These are phyloP conservation scores for Recurvirostra avosetta DNA, from an alignment of 2,113 vertebrate genomes.

Conservation along the genomic window DNA sequence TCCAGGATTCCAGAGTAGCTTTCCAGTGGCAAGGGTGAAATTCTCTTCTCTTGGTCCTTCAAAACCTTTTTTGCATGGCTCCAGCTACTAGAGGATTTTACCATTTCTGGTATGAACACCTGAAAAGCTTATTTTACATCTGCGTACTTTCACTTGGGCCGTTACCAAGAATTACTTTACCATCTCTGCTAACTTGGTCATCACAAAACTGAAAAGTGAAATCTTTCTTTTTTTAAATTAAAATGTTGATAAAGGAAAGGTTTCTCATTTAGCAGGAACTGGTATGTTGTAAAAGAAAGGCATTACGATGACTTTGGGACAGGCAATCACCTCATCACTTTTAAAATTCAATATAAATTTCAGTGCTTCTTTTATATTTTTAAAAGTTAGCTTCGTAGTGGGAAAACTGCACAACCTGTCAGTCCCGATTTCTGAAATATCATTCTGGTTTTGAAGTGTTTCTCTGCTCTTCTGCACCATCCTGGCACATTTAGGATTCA, in stretches of 20 bases:
- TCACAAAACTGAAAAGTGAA: background rate
- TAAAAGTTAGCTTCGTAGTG: background rate
- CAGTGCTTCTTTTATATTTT: background rate
- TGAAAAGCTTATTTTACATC: background rate
- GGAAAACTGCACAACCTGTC: background rate
- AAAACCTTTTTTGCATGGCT: background rate
- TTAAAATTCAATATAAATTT: background rate
- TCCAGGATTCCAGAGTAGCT: background rate
- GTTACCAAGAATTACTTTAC: background rate
- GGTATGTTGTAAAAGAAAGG: background rate
- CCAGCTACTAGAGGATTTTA: background rate
- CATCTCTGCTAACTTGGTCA: background rate
- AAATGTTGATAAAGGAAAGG: background rate
- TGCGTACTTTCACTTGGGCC: background rate
- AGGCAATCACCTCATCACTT: background rate
- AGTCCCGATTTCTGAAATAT: background rate
- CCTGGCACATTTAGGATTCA: conserved; percentile 23
- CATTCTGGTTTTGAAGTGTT: background rate
- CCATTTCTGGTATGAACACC: background rate
- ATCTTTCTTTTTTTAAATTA: background rate
- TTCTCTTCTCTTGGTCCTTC: background rate
- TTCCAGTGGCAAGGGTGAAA: background rate
- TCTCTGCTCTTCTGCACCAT: background rate
- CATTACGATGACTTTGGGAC: background rate
- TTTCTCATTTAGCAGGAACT: background rate